Evolutionary conservation across 2,113 vertebrate genomes (phyloP).

Genomic region (Microcebus murinus): DNA sequence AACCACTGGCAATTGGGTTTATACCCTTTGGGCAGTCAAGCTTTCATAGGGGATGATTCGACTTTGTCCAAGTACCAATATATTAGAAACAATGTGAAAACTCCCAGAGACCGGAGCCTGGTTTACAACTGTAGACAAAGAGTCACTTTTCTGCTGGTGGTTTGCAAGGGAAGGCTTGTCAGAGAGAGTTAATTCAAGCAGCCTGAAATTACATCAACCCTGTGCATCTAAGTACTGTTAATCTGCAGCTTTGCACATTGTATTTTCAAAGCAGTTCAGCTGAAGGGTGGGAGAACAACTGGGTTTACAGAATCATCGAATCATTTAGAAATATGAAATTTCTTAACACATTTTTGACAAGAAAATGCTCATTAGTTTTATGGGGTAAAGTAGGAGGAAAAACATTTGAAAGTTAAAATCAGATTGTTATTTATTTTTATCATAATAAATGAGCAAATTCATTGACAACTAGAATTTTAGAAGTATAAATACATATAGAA

Average conservation of each 20-base stretch:
- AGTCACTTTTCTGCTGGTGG: conserved; percentile 75
- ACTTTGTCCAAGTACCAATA: conserved; percentile 80
- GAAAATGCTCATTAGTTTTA: conserved; percentile 55
- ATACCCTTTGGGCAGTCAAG: conserved; percentile 81
- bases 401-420: neutral
- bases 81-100: conserved; percentile 76
- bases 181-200: conserved; percentile 82
- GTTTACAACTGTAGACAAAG: conserved; percentile 78
- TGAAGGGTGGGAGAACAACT: neutral
- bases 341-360: conserved; percentile 50
- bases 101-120: conserved; percentile 70
- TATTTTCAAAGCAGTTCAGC: conserved; percentile 63
- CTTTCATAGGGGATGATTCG: conserved; percentile 78
- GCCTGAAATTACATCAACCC: conserved; percentile 79
- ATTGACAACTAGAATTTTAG: neutral
- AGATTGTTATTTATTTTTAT: neutral
- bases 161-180: conserved; percentile 80
- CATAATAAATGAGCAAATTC: neutral
- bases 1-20: conserved; percentile 82
- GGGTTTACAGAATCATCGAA: conserved; percentile 33
- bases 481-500: neutral
- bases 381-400: neutral
- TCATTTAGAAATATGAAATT: conserved; percentile 49
- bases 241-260: conserved; percentile 78
- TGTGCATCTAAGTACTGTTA: conserved; percentile 74